Evolutionary conservation across 2,113 vertebrate genomes (phyloP), one percentile per base, ranked within the genome.

Genomic region (Ammodytes dubius): DNA sequence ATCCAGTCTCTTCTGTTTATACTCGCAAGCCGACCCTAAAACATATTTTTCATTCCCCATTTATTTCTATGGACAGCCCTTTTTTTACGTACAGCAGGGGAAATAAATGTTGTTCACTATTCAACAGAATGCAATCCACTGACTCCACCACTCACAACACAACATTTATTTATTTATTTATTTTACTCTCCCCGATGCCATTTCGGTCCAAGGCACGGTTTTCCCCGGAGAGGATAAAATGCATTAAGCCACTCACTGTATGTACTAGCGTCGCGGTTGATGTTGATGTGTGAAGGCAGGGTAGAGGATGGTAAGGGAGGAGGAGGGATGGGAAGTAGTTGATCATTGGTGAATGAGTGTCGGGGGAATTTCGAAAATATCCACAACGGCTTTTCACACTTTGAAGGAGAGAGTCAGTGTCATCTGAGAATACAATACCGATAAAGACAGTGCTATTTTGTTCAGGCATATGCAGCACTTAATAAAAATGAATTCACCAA

Each of bases 181-280:
- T 89, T 86, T 86, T 87, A 83, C 49, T 70, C 76, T 72, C 64
- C 27, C 39, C 6, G 70, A 63, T 87, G 87, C 88, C 89, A 91
- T 90, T 91, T 90, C 85, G 86, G 86, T 88, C 59, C 49, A 63
- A 54, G 27, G 56, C 81, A 61, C 27, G 27, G 27, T 27, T 27
- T 27, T 90, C 91, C 88, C 83, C 6, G 57, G 89, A 87, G 90
- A 92, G 74, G 27, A 50, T 27, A 91, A 88, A 90, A 90, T 91
- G 87, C 92, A 92, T 93, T 92, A 94, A 93, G 92, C 87, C 92
- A 87, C 89, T 88, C 87, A 82, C 88, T 91, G 90, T 91, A 91
- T 92, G 92, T 92, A 93, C 90, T 85, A 77, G 88, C 83, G 81
- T 61, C 67, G 84, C 27, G 87, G 91, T 84, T 91, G 92, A 92